Evolutionary conservation across 2,888 invertebrate genomes (phyloP).

Genomic region (Pristionchus maxplancki): DNA sequence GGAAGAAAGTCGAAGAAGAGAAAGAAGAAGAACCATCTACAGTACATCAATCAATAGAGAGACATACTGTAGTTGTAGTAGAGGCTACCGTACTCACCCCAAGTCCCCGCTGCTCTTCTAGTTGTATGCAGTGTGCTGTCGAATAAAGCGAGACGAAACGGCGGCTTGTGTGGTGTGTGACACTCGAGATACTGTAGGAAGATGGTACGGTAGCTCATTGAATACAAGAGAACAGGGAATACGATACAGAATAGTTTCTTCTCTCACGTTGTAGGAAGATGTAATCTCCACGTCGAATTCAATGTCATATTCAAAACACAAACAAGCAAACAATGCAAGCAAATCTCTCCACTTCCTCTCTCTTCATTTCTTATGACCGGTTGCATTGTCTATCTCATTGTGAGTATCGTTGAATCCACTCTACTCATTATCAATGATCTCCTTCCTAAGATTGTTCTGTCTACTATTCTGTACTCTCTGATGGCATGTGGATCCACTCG

Average conservation of each 20-base stretch:
- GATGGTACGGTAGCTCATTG: too few relatives aligned
- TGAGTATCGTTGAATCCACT: not conserved
- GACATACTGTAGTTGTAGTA: not conserved
- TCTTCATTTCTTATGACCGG: not conserved
- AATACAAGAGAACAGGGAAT: too few relatives aligned
- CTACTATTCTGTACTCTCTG: not conserved
- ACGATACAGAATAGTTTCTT: too few relatives aligned
- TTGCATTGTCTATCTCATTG: not conserved
- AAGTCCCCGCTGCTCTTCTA: not conserved
- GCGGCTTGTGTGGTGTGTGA: not conserved
- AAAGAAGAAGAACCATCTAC: constrained; percentile 30
- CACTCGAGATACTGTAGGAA: not conserved
- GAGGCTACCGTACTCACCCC: not conserved
- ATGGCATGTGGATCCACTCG: not conserved
- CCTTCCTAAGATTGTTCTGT: not conserved
- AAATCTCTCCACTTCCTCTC: not conserved
- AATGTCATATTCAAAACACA: too few relatives aligned
- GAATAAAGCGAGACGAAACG: constrained; percentile 26
- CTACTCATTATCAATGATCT: not conserved
- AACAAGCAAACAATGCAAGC: not conserved
- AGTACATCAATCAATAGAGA: constrained; percentile 27
- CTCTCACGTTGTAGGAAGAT: not conserved
- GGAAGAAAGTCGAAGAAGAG: constrained; percentile 31
- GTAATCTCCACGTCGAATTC: not conserved
- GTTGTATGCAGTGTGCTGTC: not conserved